Conservation (phyloP, 2,113 vertebrate genomes). For the Mirounga angustirostris region DNA sequence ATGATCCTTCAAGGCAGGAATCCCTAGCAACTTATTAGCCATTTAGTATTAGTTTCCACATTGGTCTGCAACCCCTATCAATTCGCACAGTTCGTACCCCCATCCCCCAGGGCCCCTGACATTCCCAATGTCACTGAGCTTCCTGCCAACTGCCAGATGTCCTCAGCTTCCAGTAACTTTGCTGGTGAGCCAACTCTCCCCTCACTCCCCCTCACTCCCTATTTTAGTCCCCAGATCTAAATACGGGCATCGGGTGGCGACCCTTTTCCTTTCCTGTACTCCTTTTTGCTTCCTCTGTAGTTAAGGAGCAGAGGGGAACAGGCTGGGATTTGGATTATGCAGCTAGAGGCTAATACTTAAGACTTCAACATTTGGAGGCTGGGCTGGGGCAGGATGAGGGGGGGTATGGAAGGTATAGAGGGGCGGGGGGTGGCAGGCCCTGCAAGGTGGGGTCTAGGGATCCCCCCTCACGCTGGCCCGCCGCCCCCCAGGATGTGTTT, state of each 20-base stretch:
- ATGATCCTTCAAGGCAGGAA: background rate
- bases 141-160: background rate
- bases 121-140: background rate
- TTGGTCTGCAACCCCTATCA: background rate
- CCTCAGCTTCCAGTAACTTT: background rate
- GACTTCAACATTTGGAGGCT: background rate
- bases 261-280: background rate
- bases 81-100: background rate
- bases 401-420: background rate
- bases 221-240: background rate
- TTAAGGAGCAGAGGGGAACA: background rate
- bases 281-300: background rate
- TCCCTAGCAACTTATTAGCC: background rate
- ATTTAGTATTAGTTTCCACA: background rate
- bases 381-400: background rate
- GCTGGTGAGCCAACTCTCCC: background rate
- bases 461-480: background rate
- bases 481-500: conserved; percentile 91
- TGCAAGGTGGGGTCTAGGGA: background rate
- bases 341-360: background rate
- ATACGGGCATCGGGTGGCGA: background rate
- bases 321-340: background rate
- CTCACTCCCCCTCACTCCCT: background rate
- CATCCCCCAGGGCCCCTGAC: background rate
- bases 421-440: background rate